Evolutionary conservation across 1,140 invertebrate species (phyloP), one percentile per base, ranked within the genome.

Genomic region (Galleria mellonella): DNA sequence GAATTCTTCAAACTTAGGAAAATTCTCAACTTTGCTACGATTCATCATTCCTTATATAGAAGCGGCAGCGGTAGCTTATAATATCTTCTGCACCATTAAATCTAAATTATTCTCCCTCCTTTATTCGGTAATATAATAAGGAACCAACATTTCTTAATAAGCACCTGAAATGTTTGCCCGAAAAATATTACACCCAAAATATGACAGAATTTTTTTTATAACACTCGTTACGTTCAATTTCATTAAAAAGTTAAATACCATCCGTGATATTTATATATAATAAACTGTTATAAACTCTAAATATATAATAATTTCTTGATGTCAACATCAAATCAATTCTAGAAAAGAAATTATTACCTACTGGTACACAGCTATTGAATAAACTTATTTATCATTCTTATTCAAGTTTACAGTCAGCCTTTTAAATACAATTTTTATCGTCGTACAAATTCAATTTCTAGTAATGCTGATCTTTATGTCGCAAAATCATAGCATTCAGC

Each of bases 31-130:
- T 72, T 74, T 60, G 12, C 28, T 33, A 45, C 66, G 52, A 69
- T 73, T 71, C 62, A 74, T 69, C 62, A 69, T 64, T 48, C 41
- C 51, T 61, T 60, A 47, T 58, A 57, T 46, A 58, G 49, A 48
- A 14, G 32, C 38, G 38, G 30, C 15, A 56, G 51, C 51, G 49
- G 57, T 66, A 61, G 69, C 66, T 64, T 67, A 67, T 69, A 69
- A 69, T 63, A 67, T 64, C 63, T 65, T 72, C 61, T 59, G 48
- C 23, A 45, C 55, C 60, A 63, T 72, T 72, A 57, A 66, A 56
- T 66, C 41, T 63, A 58, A 71, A 56, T 62, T 71, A 71, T 63
- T 62, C 53, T 50, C 39, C 41, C 43, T 59, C 45, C 36, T 42
- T 39, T 38, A 47, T 43, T 35, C 46, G 13, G 48, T 51, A 51